Percentiles rank a stretch among this genome's conserved stretches.
Evolutionary conservation across 2,113 vertebrate genomes (phyloP).

Genomic region (Limnothrissa miodon): DNA sequence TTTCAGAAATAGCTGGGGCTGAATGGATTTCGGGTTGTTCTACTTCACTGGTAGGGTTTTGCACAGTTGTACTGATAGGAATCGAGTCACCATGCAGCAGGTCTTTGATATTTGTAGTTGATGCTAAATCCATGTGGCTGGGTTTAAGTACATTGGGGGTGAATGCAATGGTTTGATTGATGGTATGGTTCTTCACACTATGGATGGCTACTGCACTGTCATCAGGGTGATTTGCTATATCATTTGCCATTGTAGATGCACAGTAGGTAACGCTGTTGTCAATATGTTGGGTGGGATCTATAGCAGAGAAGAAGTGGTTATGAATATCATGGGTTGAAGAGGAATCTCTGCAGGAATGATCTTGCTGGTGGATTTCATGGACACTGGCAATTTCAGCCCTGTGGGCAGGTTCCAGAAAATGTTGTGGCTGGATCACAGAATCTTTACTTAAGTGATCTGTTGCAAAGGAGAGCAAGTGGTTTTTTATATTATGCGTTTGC

Average conservation of each 20-base stretch:
- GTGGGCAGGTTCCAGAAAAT: too few relatives aligned
- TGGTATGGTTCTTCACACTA: neutral
- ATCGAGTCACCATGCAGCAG: neutral
- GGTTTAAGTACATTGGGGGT: too few relatives aligned
- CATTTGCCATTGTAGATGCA: neutral
- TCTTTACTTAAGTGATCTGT: too few relatives aligned
- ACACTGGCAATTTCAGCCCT: too few relatives aligned
- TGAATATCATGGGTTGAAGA: neutral
- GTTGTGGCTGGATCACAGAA: too few relatives aligned
- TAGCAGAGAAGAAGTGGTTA: neutral
- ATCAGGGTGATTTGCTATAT: neutral
- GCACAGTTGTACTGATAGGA: neutral
- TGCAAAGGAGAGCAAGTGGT: neutral
- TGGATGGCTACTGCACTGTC: neutral
- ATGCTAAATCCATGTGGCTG: neutral
- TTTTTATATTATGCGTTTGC: neutral
- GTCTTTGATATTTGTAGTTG: neutral
- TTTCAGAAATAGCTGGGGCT: neutral
- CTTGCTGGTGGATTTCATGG: neutral
- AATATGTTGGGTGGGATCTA: neutral
- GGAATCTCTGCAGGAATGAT: neutral
- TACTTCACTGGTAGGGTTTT: neutral
- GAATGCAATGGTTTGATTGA: too few relatives aligned
- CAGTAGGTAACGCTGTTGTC: neutral
- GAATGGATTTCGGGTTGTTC: neutral